phyloP scores from a whole-genome alignment of 2,797 vertebrate genomes.

The Sebastes trivittatus region DNA sequence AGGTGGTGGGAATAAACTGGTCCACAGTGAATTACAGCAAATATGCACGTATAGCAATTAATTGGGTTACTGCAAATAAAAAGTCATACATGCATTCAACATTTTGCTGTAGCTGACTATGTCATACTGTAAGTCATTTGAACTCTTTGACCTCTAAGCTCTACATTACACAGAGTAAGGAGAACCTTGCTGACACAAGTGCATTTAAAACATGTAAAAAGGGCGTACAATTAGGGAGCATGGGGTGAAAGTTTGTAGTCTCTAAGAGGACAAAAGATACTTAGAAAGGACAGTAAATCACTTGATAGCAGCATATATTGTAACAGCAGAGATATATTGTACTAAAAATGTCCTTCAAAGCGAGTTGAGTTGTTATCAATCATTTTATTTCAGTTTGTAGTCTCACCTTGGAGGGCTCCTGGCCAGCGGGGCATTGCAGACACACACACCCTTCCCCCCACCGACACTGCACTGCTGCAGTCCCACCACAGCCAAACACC shows the following conservation, averaged over 20 bases:
- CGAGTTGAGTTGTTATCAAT: background rate
- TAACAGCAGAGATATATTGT: background rate
- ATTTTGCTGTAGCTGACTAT: background rate
- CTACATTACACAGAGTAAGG: background rate
- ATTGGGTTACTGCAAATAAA: background rate
- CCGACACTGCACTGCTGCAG: conserved; percentile 79
- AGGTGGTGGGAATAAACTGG: background rate
- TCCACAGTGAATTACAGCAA: background rate
- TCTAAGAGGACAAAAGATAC: background rate
- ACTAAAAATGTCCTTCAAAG: background rate
- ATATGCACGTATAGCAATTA: background rate
- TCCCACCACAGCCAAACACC: conserved; percentile 73
- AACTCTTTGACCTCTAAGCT: background rate
- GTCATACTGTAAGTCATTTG: background rate
- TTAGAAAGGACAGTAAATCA: background rate
- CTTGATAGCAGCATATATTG: background rate
- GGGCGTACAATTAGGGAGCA: background rate
- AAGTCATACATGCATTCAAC: background rate
- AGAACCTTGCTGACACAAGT: background rate
- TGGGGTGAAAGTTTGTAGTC: background rate
- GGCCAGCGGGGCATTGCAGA: conserved; percentile 85
- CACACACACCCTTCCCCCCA: conserved; percentile 75
- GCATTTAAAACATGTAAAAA: background rate
- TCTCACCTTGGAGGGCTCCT: conserved; percentile 86
- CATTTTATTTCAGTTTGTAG: background rate